Conservation (phyloP, 2,113 vertebrate genomes). For the Melanocharis versteri region DNA sequence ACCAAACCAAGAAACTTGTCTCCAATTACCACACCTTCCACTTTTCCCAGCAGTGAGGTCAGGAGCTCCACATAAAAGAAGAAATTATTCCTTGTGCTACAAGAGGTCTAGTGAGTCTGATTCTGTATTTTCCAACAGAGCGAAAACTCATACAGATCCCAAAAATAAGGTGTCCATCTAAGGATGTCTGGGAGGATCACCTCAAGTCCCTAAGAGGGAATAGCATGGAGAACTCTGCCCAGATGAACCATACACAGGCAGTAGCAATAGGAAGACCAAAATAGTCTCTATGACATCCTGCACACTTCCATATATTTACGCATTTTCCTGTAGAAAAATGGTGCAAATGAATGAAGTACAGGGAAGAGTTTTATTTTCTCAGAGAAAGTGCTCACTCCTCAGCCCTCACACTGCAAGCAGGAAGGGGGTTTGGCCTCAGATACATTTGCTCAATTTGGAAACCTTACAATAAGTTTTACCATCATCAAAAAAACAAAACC, state of each 20-base stretch:
- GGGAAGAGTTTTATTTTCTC: background rate
- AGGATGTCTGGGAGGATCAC: background rate
- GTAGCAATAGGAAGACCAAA: background rate
- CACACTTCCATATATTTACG: background rate
- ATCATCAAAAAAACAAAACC: background rate
- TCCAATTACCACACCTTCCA: background rate
- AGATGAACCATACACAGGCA: background rate
- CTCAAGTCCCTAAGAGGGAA: background rate
- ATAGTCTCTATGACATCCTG: background rate
- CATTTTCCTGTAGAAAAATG: background rate
- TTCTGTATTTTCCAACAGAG: background rate
- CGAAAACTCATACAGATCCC: background rate
- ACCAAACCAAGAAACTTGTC: background rate
- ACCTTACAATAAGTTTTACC: background rate
- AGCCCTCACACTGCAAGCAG: background rate
- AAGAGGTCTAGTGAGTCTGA: background rate
- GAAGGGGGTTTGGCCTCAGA: background rate
- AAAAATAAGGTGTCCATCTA: background rate
- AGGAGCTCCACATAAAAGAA: background rate
- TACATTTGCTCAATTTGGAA: rapidly evolving
- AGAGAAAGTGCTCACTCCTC: background rate
- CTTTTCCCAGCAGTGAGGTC: background rate
- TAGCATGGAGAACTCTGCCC: background rate
- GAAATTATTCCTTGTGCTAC: background rate
- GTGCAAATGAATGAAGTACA: background rate